Base-by-base conservation (phyloP, 2,888 invertebrate genomes). In the Spisula solida region DNA sequence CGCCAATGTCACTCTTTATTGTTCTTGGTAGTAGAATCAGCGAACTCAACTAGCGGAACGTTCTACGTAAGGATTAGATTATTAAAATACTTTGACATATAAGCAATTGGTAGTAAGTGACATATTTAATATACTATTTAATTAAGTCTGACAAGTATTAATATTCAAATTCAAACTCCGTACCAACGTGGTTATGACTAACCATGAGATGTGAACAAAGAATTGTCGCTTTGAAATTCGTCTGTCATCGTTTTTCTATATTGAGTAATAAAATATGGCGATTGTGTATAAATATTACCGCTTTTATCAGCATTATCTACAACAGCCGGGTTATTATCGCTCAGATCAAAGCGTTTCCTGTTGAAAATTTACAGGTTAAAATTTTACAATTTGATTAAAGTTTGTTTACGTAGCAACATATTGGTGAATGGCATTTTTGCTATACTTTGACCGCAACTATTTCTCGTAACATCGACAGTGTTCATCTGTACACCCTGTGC, bases 281-380 rank as follows among this genome's bases (percentile, higher is more conserved):
- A 85, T 79, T 41, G 56, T 56, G 75, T 41, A 56, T 79, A 78
- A 85, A 56, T 85, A 56, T 78, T n/a, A 79, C 34, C 34, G 20
- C 41, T 34, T 41, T 16, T 85, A 85, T 85, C 85, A 79, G 78
- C 48, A 75, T 25, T 83, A 75, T 84, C 60, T 75, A 55, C 78
- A 48, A 31, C 6, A 56, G 78, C 78, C 51, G n/a, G 31, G 75
- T 25, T 83, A 31, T 75, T 75, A 83, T 83, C 83, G 14, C 25
- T 20, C 14, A 85, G 78, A 85, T 85, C 85, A 85, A 78, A 85
- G 85, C 41, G 41, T 85, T 85, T 85, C 85, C 85, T 85, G 85
- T 79, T 47, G 56, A 70, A 55, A 55, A 83, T 83, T 83, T 55
- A 83, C 48, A 83, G 70, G 83, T 83, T 70, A 31, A 83, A 55